Evolutionary conservation across 2,797 vertebrate genomes (phyloP), one percentile per base, ranked within the genome.

Genomic region (Cheirogaleus major): DNA sequence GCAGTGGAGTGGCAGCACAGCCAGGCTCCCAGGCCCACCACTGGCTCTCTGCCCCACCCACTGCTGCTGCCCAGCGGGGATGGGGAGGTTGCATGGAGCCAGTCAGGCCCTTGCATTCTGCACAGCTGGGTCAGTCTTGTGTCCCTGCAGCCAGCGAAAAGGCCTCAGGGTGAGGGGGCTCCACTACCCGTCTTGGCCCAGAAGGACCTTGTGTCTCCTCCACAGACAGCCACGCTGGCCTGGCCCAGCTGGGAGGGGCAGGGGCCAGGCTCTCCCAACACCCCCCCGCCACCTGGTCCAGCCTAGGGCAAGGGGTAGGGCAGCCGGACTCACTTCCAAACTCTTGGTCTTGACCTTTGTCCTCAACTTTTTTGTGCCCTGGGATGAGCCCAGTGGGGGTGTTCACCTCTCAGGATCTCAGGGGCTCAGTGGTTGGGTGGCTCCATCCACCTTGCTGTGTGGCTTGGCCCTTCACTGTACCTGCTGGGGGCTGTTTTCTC

Each of bases 141-240:
- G 59, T 65, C 75, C 11, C 14, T 23, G 5, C 5, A 4, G 35
- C 50, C 41, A 7, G 1, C 1, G 81, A 13, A 38, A 55, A 57
- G 92, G 25, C 88, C 12, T 41, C 20, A 25, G 48, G 1, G 0
- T 57, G 35, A 73, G 50, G 17, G 61, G 61, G 45, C 41, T 11
- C 25, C 9, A 0, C 14, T 22, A 52, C 57, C 20, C 0, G 0
- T 18, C 0, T 32, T 35, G 41, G 67, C 15, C 15, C 43, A 35
- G 2, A 38, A 85, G 38, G 35, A 59, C 55, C 55, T 87, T 41
- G 7, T 7, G 32, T 55, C 9, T 67, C 25, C 20, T 20, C 35
- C 43, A 5, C 5, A 35, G 81, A 63, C 7, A 59, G 45, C 82
- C 69, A 1, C 0, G 11, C 10, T 4, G 1, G n/a, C 57, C 30